These are phyloP conservation scores for Limnephilus lunatus DNA, from an alignment of 2,888 invertebrate species.

Conservation along the genomic window DNA sequence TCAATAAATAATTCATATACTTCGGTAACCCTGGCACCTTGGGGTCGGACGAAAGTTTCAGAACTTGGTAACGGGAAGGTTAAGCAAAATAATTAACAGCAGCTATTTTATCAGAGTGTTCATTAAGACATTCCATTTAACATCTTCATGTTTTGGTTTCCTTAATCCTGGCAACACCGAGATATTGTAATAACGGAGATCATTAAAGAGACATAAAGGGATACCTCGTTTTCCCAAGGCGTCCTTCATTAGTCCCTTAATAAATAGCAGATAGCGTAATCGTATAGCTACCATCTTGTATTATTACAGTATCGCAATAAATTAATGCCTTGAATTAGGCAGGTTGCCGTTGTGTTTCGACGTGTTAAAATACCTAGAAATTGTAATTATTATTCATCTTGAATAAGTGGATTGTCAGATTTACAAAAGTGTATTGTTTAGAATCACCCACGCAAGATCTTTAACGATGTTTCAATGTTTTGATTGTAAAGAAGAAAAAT, in stretches of 20 bases:
- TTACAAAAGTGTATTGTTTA: background rate
- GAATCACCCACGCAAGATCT: background rate
- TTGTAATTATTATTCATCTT: background rate
- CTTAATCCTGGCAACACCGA: conserved; percentile 35
- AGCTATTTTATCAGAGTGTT: conserved; percentile 37
- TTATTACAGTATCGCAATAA: background rate
- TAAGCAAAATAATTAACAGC: conserved; percentile 36
- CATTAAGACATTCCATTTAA: conserved; percentile 42
- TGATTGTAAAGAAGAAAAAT: background rate
- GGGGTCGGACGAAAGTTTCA: background rate
- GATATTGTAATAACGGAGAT: conserved; percentile 32
- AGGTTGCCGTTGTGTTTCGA: background rate
- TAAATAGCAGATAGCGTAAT: conserved; percentile 20
- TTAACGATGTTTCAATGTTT: background rate
- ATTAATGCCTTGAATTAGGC: background rate
- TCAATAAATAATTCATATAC: background rate
- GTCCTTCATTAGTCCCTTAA: conserved; percentile 30
- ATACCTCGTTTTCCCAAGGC: conserved; percentile 14
- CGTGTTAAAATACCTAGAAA: background rate
- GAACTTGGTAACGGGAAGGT: background rate
- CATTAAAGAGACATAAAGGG: conserved; percentile 17
- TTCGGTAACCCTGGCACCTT: background rate
- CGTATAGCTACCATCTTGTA: conserved; percentile 11
- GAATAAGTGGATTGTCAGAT: background rate
- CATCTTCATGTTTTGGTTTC: conserved; percentile 36